phyloP scores from a whole-genome alignment of 2,113 vertebrate genomes.

The Sisor rabdophorus region DNA sequence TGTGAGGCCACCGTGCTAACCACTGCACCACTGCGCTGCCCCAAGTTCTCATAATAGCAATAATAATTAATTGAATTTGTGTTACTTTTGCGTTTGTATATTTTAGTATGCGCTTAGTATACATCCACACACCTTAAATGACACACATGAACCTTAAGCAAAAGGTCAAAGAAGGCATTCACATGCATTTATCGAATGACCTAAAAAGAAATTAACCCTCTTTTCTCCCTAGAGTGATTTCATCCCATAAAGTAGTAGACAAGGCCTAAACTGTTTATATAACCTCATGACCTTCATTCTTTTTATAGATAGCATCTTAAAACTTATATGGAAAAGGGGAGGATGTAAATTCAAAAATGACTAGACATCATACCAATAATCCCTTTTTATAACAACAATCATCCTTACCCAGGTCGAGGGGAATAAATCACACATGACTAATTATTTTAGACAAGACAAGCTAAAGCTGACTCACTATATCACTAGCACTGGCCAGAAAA shows the following conservation, averaged over 20 bases:
- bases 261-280: neutral
- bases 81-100: no score
- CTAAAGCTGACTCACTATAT: conserved; percentile 34
- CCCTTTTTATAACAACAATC: conserved; percentile 66
- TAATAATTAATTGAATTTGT: no score
- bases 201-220: neutral
- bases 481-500: conserved; percentile 19
- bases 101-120: no score
- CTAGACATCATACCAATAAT: conserved; percentile 63
- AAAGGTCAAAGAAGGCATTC: no score
- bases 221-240: neutral
- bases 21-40: no score
- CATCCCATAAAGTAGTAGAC: neutral
- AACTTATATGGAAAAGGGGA: conserved; percentile 21
- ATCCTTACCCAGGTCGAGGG: conserved; percentile 52
- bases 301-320: neutral
- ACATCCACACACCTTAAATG: no score
- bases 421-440: conserved; percentile 61
- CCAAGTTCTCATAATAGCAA: no score
- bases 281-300: neutral
- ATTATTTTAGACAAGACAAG: conserved; percentile 45
- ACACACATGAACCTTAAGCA: no score
- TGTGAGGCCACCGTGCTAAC: no score
- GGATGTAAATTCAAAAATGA: conserved; percentile 54
- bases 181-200: no score